Evolutionary conservation across 2,888 invertebrate species (phyloP), one percentile per base, ranked within the genome.

Genomic region (Macrophya annulata): DNA sequence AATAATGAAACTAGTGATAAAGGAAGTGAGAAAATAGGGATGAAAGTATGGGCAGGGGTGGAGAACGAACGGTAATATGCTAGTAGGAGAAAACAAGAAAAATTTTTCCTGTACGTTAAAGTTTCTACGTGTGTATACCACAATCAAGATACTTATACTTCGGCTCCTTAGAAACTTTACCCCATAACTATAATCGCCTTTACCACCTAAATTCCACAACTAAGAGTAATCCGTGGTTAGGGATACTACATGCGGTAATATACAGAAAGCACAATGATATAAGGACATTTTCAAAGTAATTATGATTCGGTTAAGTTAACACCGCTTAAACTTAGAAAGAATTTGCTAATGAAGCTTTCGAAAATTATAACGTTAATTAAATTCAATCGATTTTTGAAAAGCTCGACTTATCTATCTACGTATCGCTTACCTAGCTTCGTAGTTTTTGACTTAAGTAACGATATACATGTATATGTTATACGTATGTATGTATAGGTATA

Each of bases 111-210:
- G n/a, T n/a, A 31, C 62, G 25, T 4, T 6, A 62, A 62, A 62
- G 25, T 62, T 68, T 68, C 68, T 37, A 37, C 68, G 37, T 68
- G 37, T 68, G 68, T 68, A 25, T 45, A 37, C 40, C 45, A 45
- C 74, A 45, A 74, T 74, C 74, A 43, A 45, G 74, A 74, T 45
- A 25, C 43, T 40, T 25, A 25, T 25, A 25, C 45, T 48, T 43
- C 17, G 43, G 62, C 4, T 43, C 74, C 25, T 25, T 21, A 21
- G 21, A 48, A 74, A 74, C 74, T 74, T 74, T 74, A n/a, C 9
- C 25, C 45, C 74, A 74, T 74, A 74, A 74, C 74, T 45, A 74
- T 74, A 45, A 74, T 74, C 74, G 74, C 74, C 71, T 43, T 72
- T 72, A 43, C 21, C 21, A 37, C 71, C 71, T 31, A 43, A 72